Conservation (phyloP, 2,113 vertebrate genomes). For the Nestor notabilis region DNA sequence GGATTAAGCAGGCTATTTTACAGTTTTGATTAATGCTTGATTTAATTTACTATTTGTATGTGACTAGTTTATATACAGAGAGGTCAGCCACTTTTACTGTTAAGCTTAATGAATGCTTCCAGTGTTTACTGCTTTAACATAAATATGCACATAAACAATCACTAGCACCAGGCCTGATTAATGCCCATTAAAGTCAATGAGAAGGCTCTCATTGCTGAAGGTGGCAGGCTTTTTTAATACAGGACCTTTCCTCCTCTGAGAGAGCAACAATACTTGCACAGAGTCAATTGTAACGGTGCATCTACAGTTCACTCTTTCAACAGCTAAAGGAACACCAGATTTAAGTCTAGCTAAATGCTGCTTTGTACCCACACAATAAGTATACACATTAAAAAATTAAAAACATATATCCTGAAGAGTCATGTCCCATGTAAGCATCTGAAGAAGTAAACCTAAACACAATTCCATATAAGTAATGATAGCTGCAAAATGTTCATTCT, state of each 20-base stretch:
- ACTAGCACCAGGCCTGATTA: background rate
- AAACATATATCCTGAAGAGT: background rate
- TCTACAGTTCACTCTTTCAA: background rate
- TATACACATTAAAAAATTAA: background rate
- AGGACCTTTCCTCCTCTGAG: background rate
- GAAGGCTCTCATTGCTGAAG: background rate
- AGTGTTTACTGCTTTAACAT: background rate
- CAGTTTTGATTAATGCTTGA: conserved; percentile 32
- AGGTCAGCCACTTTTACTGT: conserved; percentile 11
- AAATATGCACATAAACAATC: background rate
- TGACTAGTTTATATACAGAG: background rate
- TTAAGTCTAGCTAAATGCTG: background rate
- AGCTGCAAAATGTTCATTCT: background rate
- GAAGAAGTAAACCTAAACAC: background rate
- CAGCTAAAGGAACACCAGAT: background rate
- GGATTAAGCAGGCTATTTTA: conserved; percentile 34
- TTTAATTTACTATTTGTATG: conserved; percentile 43
- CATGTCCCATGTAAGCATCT: background rate
- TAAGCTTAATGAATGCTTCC: background rate
- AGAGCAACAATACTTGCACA: accelerated
- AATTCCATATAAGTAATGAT: background rate
- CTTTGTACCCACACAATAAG: accelerated
- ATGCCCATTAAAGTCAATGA: background rate
- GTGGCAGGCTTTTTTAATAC: background rate
- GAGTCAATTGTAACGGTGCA: accelerated